These are phyloP conservation scores for Carcina quercana DNA, from an alignment of 2,888 invertebrate species.

Conservation along the genomic window DNA sequence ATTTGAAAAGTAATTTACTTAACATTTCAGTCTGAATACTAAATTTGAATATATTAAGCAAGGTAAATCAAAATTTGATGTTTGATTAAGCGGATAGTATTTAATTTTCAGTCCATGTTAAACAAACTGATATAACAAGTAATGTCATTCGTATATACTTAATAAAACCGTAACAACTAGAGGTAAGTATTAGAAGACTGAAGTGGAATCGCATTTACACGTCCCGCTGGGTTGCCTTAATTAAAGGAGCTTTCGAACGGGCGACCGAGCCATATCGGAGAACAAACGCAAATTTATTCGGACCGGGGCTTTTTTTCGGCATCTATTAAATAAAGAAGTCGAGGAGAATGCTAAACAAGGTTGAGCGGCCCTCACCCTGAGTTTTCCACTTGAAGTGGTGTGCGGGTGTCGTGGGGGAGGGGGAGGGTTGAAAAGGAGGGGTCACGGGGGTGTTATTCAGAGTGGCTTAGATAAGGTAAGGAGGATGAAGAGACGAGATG, in stretches of 20 bases:
- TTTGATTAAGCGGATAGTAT: no score
- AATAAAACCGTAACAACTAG: no score
- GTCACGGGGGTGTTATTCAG: constrained; percentile 55
- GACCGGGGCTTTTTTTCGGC: constrained; percentile 65
- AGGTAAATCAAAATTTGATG: no score
- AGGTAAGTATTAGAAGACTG: no score
- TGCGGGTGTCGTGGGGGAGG: constrained; percentile 36
- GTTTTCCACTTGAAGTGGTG: constrained; percentile 71
- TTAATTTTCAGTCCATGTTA: no score
- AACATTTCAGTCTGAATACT: no score
- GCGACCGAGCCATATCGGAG: constrained; percentile 53
- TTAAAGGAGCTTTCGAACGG: constrained; percentile 57
- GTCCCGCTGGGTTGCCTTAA: constrained; percentile 50
- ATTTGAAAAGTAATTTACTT: no score
- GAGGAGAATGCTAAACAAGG: constrained; percentile 73
- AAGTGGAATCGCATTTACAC: constrained; percentile 55
- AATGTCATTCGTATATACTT: no score
- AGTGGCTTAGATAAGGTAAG: constrained; percentile 73
- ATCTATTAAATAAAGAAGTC: constrained; percentile 73
- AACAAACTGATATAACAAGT: no score
- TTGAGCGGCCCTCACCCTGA: constrained; percentile 71
- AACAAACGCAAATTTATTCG: constrained; percentile 70
- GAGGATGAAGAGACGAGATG: constrained; percentile 72
- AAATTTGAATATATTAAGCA: no score
- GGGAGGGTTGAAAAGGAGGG: constrained; percentile 19